Evolutionary conservation across 2,888 invertebrate genomes (phyloP).

Genomic region (Ephialtes manifestator): DNA sequence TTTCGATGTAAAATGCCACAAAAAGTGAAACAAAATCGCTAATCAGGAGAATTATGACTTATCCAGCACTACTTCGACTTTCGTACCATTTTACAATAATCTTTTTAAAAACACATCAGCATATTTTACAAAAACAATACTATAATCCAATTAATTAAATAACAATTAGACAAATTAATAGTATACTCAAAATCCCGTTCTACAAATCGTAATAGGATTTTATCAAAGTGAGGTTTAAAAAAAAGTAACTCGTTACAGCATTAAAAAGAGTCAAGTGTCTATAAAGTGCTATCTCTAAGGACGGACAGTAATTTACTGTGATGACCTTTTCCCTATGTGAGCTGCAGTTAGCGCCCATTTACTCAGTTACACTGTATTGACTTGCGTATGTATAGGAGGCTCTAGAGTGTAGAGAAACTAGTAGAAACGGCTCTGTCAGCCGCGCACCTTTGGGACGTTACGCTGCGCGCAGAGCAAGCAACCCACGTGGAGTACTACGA

Average conservation of each 20-base stretch:
- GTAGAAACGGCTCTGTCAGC: conserved; percentile 15
- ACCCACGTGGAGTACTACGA: conserved; percentile 61
- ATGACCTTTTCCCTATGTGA: conserved; percentile 6
- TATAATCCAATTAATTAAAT: too few species aligned
- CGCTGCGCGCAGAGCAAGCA: conserved; percentile 19
- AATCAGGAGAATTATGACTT: too few species aligned
- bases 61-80: too few species aligned
- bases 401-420: not conserved
- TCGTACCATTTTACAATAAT: too few species aligned
- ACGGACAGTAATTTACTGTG: conserved; percentile 5
- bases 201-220: conserved; percentile 47
- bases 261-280: not conserved
- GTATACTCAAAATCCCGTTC: too few species aligned
- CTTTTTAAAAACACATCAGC: too few species aligned
- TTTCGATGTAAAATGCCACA: too few species aligned
- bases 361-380: not conserved
- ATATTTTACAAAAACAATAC: too few species aligned
- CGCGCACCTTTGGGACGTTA: not conserved
- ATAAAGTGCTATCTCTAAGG: not conserved
- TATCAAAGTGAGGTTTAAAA: conserved; percentile 38
- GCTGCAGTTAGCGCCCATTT: not conserved
- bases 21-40: too few species aligned
- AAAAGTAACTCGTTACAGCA: conserved; percentile 48
- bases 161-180: too few species aligned
- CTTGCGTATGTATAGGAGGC: not conserved